These are phyloP conservation scores for Mesocentrotus franciscanus DNA, from an alignment of 53 echinoderm and acorn worm species.

Conservation along the genomic window DNA sequence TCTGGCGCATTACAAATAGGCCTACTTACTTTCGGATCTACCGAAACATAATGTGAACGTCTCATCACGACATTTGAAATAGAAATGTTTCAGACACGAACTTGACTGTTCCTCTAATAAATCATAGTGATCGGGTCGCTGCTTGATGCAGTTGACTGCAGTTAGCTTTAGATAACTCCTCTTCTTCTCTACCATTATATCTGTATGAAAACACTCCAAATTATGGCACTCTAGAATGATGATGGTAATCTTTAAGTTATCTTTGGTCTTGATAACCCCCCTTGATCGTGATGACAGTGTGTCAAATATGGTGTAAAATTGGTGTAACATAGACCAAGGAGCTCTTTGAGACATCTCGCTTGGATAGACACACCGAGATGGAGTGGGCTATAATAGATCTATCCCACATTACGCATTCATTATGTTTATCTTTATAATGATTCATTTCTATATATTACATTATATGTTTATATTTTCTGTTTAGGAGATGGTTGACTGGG, in stretches of 20 bases:
- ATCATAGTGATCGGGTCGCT: slow-evolving; percentile 26
- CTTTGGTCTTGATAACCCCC: slow-evolving; percentile 31
- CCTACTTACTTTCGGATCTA: background rate
- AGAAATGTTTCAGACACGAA: slow-evolving; percentile 47
- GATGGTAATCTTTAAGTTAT: slow-evolving; percentile 21
- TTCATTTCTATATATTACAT: too few species aligned
- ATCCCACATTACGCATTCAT: background rate
- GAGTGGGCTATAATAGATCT: background rate
- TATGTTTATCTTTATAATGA: too few species aligned
- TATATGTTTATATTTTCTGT: too few species aligned
- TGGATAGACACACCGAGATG: background rate
- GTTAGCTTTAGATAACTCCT: slow-evolving; percentile 42
- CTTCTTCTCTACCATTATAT: background rate
- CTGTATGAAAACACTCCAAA: slow-evolving; percentile 46
- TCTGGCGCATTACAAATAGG: background rate
- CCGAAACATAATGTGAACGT: background rate
- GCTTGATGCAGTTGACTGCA: slow-evolving; percentile 9
- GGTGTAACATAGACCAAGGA: background rate
- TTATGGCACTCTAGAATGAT: slow-evolving; percentile 10
- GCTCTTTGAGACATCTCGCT: background rate
- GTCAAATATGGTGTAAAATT: slow-evolving; percentile 1
- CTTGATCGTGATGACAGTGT: slow-evolving; percentile 19
- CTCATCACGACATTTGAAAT: slow-evolving; percentile 15
- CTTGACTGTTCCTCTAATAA: slow-evolving; percentile 31
- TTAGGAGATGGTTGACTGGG: too few species aligned